phyloP scores from a whole-genome alignment of 2,888 invertebrate species.

The Drosophila aldrichi region DNA sequence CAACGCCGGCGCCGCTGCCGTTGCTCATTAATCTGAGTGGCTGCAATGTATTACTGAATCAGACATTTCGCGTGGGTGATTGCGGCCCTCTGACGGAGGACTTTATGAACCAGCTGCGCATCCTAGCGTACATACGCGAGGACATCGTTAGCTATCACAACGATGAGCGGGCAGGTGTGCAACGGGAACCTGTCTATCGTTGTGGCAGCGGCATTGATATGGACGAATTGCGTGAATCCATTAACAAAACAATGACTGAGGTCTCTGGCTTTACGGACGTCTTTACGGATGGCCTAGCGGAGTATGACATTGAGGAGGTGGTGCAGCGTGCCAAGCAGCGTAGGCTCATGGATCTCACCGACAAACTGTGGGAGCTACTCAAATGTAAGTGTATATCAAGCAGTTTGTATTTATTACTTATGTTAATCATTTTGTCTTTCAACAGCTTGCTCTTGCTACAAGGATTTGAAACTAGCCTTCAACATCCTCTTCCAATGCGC shows the following conservation, averaged over 20 bases:
- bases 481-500: slow-evolving; percentile 84
- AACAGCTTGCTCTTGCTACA: slow-evolving; percentile 82
- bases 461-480: slow-evolving; percentile 82
- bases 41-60: slow-evolving; percentile 79
- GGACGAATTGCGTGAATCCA: slow-evolving; percentile 76
- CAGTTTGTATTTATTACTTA: background rate
- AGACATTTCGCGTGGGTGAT: slow-evolving; percentile 77
- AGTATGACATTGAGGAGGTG: slow-evolving; percentile 82
- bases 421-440: background rate
- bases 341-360: slow-evolving; percentile 81
- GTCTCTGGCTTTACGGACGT: slow-evolving; percentile 71
- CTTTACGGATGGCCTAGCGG: slow-evolving; percentile 58
- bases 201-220: slow-evolving; percentile 82
- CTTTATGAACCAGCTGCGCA: slow-evolving; percentile 82
- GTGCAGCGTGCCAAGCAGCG: slow-evolving; percentile 77
- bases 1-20: slow-evolving; percentile 63
- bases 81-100: slow-evolving; percentile 73
- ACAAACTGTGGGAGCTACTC: slow-evolving; percentile 84
- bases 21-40: slow-evolving; percentile 76
- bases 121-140: slow-evolving; percentile 82
- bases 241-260: slow-evolving; percentile 82
- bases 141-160: slow-evolving; percentile 81
- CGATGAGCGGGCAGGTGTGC: slow-evolving; percentile 47
- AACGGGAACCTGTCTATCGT: slow-evolving; percentile 75
- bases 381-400: slow-evolving; percentile 69